Percentiles rank a stretch among this genome's conserved stretches.
Evolutionary conservation across 2,888 invertebrate species (phyloP).

Genomic region (Drosophila pegasa): DNA sequence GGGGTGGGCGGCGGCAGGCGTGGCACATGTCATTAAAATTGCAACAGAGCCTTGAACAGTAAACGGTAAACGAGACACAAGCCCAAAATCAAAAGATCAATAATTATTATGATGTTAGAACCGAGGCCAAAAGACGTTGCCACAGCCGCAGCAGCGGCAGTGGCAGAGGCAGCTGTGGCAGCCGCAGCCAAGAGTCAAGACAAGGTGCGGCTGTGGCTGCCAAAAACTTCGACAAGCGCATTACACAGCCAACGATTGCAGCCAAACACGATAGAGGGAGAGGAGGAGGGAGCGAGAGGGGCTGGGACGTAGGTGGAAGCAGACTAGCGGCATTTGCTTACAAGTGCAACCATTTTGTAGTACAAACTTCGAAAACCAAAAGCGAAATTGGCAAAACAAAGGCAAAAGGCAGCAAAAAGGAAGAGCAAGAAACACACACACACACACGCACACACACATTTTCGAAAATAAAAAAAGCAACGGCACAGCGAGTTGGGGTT

Average conservation of each 20-base stretch:
- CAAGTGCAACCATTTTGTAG: slow-evolving; percentile 83
- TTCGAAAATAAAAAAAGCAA: background rate
- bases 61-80: slow-evolving; percentile 36
- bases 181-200: slow-evolving; percentile 71
- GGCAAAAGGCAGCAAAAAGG: slow-evolving; percentile 49
- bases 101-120: slow-evolving; percentile 78
- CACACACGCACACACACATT: background rate
- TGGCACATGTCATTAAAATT: slow-evolving; percentile 75
- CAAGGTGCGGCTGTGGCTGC: slow-evolving; percentile 67
- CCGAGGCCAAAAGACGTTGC: slow-evolving; percentile 51
- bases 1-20: slow-evolving; percentile 42
- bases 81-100: slow-evolving; percentile 81
- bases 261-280: slow-evolving; percentile 25
- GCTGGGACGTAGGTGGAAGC: slow-evolving; percentile 20
- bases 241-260: slow-evolving; percentile 75
- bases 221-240: slow-evolving; percentile 78
- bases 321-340: slow-evolving; percentile 63
- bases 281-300: background rate
- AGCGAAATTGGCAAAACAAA: slow-evolving; percentile 78
- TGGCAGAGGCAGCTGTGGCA: slow-evolving; percentile 9
- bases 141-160: slow-evolving; percentile 35
- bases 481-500: slow-evolving; percentile 5
- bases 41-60: slow-evolving; percentile 66
- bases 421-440: slow-evolving; percentile 13
- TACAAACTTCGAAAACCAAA: slow-evolving; percentile 81